Conservation (phyloP, 2,113 vertebrate genomes). For the Geococcyx californianus region DNA sequence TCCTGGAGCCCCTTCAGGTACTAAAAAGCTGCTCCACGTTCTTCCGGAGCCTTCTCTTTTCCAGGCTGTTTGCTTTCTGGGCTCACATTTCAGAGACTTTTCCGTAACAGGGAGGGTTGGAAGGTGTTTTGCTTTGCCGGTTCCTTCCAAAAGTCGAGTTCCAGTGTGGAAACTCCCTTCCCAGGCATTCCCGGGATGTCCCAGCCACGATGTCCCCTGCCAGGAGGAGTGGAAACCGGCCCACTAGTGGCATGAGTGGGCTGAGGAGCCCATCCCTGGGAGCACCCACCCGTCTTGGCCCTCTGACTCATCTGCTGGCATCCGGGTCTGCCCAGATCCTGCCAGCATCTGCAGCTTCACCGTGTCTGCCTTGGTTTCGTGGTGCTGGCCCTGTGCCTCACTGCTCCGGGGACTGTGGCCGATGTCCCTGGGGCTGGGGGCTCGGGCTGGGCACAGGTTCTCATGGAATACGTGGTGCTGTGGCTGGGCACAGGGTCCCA, state of each 20-base stretch:
- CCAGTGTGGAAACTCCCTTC: background rate
- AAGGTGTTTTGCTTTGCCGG: rapidly evolving
- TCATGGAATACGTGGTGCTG: no score
- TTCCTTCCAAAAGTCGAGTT: background rate
- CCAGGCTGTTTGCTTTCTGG: background rate
- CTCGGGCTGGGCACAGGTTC: rapidly evolving
- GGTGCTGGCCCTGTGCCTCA: no score
- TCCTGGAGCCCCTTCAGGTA: no score
- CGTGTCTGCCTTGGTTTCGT: background rate
- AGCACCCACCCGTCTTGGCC: rapidly evolving
- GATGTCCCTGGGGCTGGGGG: background rate
- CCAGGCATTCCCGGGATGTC: rapidly evolving
- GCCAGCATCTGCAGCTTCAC: background rate
- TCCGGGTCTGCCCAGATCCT: background rate
- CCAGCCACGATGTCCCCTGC: rapidly evolving
- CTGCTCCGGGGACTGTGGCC: no score
- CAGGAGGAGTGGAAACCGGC: background rate
- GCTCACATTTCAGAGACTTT: background rate
- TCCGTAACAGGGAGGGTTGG: rapidly evolving
- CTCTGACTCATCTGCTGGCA: background rate
- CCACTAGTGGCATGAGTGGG: rapidly evolving
- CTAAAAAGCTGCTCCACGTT: no score
- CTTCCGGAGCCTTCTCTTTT: no score
- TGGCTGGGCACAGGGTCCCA: rapidly evolving
- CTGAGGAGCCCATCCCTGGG: background rate